Conservation (phyloP, 2,888 invertebrate species). For the Drosophila trichaetosa region DNA sequence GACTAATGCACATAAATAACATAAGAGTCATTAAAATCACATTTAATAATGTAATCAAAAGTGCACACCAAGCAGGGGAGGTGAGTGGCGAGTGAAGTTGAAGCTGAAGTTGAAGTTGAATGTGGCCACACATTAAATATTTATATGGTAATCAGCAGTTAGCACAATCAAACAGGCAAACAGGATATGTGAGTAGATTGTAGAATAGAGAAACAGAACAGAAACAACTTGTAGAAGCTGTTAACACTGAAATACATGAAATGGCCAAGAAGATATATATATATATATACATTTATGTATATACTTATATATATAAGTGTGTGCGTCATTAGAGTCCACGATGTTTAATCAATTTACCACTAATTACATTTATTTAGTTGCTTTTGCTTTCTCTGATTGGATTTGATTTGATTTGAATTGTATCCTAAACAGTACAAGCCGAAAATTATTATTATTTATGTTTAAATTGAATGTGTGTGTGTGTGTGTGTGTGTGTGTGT, state of each 20-base stretch:
- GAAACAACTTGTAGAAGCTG: background rate
- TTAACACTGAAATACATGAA: conserved; percentile 6
- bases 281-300: background rate
- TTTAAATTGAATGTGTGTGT: conserved; percentile 64
- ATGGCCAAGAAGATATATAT: background rate
- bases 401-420: conserved; percentile 36
- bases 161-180: conserved; percentile 22
- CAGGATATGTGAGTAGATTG: conserved; percentile 1
- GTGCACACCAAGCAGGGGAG: background rate
- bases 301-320: background rate
- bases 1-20: conserved; percentile 46
- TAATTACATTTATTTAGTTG: conserved; percentile 44
- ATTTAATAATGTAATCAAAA: conserved; percentile 62
- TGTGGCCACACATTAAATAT: conserved; percentile 49
- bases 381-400: conserved; percentile 44
- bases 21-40: conserved; percentile 72
- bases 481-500: background rate
- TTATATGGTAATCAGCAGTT: conserved; percentile 50
- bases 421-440: conserved; percentile 38
- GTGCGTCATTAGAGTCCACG: background rate
- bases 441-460: conserved; percentile 70
- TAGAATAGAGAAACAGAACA: background rate
- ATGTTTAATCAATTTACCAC: conserved; percentile 14
- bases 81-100: too few species aligned
- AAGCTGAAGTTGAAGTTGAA: conserved; percentile 8